Conservation (phyloP, 2,888 invertebrate species). For the Eupithecia centaureata region DNA sequence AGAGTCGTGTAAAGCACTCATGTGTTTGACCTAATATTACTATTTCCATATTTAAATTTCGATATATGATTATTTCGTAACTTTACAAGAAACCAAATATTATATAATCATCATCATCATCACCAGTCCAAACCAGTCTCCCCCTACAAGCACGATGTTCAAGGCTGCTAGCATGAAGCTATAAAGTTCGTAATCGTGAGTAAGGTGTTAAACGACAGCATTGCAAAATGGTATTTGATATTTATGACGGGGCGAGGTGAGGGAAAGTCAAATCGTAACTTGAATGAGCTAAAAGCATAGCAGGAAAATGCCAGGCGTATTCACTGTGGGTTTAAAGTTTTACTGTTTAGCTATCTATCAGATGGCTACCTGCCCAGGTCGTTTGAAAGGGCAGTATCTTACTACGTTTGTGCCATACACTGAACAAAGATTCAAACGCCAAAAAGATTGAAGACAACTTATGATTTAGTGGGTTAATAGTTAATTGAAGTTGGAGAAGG, state of each 20-base stretch:
- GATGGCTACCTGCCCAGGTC: slow-evolving; percentile 33
- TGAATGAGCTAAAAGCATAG: slow-evolving; percentile 32
- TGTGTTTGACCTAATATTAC: background rate
- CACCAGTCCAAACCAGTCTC: background rate
- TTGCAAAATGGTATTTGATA: slow-evolving; percentile 32
- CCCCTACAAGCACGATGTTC: background rate
- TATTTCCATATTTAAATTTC: background rate
- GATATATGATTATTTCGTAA: background rate
- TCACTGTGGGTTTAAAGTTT: slow-evolving; percentile 40
- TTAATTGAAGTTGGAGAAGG: too few relatives aligned
- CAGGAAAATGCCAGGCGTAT: slow-evolving; percentile 44
- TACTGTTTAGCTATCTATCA: slow-evolving; percentile 40
- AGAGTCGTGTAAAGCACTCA: too few relatives aligned
- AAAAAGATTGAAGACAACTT: background rate
- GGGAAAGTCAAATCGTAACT: slow-evolving; percentile 35
- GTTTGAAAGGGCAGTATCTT: slow-evolving; percentile 23
- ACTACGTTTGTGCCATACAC: background rate
- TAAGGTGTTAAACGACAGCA: slow-evolving; percentile 16
- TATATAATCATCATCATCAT: background rate
- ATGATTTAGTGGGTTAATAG: background rate
- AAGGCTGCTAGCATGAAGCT: background rate
- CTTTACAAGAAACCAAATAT: background rate
- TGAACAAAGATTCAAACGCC: background rate
- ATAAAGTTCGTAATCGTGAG: slow-evolving; percentile 23
- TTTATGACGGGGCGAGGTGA: slow-evolving; percentile 30